phyloP scores from a whole-genome alignment of 1,140 invertebrate genomes.

The Dendroctonus valens region DNA sequence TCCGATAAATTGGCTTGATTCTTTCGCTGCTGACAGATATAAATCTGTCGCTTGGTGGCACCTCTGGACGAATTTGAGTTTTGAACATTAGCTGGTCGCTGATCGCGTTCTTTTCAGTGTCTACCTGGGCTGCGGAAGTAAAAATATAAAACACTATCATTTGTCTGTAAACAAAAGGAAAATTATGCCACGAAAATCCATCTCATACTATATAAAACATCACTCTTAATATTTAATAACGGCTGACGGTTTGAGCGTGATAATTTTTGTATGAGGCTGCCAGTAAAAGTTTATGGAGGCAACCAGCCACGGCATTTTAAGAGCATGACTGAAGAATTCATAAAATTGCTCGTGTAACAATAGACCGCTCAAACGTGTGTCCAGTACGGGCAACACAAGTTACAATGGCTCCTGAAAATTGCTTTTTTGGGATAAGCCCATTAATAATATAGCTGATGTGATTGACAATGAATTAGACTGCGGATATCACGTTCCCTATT shows the following conservation, averaged over 20 bases:
- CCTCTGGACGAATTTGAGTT: too few species aligned
- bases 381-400: conserved; percentile 24
- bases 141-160: neutral
- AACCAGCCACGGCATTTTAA: conserved; percentile 34
- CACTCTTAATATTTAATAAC: conserved; percentile 35
- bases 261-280: conserved; percentile 35
- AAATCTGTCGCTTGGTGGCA: too few species aligned
- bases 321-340: conserved; percentile 33
- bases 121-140: too few species aligned
- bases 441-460: conserved; percentile 34
- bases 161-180: conserved; percentile 14
- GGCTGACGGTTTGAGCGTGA: conserved; percentile 31
- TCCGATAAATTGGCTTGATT: too few species aligned
- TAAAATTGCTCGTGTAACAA: conserved; percentile 33
- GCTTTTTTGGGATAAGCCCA: conserved; percentile 33
- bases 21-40: too few species aligned
- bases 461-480: conserved; percentile 32
- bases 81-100: too few species aligned
- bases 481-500: conserved; percentile 21
- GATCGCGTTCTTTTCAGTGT: too few species aligned
- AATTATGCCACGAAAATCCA: conserved; percentile 21
- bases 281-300: conserved; percentile 34
- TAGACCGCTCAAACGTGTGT: conserved; percentile 32
- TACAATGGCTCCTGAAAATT: conserved; percentile 33
- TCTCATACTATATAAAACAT: conserved; percentile 34